These are phyloP conservation scores for Clivina fossor DNA, from an alignment of 2,888 invertebrate genomes.

Conservation along the genomic window DNA sequence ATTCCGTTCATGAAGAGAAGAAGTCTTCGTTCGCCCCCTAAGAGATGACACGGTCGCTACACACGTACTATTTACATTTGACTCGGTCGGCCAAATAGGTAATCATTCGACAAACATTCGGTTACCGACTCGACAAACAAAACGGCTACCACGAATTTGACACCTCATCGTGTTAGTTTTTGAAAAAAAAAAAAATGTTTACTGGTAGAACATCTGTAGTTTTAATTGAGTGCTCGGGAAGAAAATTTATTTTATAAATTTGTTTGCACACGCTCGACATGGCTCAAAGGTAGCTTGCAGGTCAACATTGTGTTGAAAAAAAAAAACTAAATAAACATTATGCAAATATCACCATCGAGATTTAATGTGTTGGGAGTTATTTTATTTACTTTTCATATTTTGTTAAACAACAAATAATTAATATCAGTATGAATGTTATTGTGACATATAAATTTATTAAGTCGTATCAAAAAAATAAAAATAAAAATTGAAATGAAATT, in stretches of 20 bases:
- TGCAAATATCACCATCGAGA: slow-evolving; percentile 22
- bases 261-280: slow-evolving; percentile 26
- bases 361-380: too few relatives aligned
- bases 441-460: too few relatives aligned
- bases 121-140: slow-evolving; percentile 24
- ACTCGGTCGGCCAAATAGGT: slow-evolving; percentile 22
- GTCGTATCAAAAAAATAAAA: too few relatives aligned
- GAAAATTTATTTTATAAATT: slow-evolving; percentile 31
- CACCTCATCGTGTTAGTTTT: slow-evolving; percentile 18
- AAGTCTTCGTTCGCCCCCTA: too few relatives aligned
- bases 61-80: slow-evolving; percentile 18
- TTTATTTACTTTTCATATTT: too few relatives aligned
- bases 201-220: neutral
- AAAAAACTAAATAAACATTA: slow-evolving; percentile 3
- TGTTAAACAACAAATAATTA: too few relatives aligned
- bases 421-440: too few relatives aligned
- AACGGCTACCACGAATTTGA: slow-evolving; percentile 27
- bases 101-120: slow-evolving; percentile 30
- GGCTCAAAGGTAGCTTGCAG: slow-evolving; percentile 3
- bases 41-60: slow-evolving; percentile 2
- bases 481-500: too few relatives aligned
- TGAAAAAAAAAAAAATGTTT: neutral
- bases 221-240: slow-evolving; percentile 21
- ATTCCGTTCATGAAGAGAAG: neutral
- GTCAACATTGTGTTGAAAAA: neutral